Conservation (phyloP, 2,888 invertebrate species). For the Hyposoter dolosus region DNA sequence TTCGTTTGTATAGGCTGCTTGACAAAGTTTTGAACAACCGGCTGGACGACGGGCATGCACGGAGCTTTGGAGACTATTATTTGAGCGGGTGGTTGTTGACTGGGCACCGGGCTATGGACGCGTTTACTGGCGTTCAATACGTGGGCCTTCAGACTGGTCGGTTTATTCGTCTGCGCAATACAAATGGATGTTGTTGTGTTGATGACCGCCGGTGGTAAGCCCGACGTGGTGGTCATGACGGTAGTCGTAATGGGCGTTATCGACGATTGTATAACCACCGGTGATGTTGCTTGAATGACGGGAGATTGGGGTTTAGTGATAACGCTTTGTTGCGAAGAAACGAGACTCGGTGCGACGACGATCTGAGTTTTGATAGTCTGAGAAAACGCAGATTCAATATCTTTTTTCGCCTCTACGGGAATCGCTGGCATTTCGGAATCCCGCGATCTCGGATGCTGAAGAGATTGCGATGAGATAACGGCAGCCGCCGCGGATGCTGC, state of each 20-base stretch:
- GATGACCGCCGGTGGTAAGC: slow-evolving; percentile 57
- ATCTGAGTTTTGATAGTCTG: slow-evolving; percentile 68
- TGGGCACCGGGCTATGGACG: slow-evolving; percentile 73
- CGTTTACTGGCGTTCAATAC: slow-evolving; percentile 86
- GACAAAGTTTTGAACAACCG: slow-evolving; percentile 79
- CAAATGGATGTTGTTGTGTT: slow-evolving; percentile 67
- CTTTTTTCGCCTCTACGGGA: slow-evolving; percentile 75
- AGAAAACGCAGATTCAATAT: slow-evolving; percentile 69
- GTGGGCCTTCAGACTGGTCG: slow-evolving; percentile 88
- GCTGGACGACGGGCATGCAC: slow-evolving; percentile 74
- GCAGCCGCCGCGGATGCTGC: slow-evolving; percentile 11
- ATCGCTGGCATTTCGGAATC: slow-evolving; percentile 71
- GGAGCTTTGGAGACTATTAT: slow-evolving; percentile 78
- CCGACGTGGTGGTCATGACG: slow-evolving; percentile 60
- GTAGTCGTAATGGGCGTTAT: slow-evolving; percentile 71
- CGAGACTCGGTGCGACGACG: slow-evolving; percentile 75
- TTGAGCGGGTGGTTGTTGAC: slow-evolving; percentile 70
- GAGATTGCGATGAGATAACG: slow-evolving; percentile 67
- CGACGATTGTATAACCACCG: slow-evolving; percentile 72
- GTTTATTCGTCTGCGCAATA: slow-evolving; percentile 77
- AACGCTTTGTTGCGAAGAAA: slow-evolving; percentile 76
- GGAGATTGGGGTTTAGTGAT: slow-evolving; percentile 80
- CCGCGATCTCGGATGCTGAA: slow-evolving; percentile 62
- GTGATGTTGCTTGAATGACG: slow-evolving; percentile 72
- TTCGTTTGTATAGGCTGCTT: slow-evolving; percentile 76